Conservation (phyloP, 2,113 vertebrate species). For the Percina caprodes region DNA sequence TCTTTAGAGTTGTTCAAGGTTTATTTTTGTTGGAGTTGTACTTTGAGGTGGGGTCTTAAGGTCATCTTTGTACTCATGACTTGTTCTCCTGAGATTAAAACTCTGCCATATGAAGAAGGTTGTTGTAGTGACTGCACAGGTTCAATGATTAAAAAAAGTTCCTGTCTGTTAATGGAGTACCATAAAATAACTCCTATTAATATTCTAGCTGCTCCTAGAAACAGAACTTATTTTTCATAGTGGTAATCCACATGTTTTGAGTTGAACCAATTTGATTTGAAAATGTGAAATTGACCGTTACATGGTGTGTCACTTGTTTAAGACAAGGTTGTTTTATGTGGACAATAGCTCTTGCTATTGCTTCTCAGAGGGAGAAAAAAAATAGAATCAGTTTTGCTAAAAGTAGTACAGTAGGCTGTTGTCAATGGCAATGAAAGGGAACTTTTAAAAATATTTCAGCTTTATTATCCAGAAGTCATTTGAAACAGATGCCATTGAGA, state of each 20-base stretch:
- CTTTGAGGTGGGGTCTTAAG: constrained; percentile 48
- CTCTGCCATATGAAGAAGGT: background rate
- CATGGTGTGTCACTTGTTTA: constrained; percentile 11
- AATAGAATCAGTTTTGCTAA: constrained; percentile 5
- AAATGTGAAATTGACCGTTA: background rate
- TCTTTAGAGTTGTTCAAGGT: constrained; percentile 42
- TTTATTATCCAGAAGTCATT: constrained; percentile 4
- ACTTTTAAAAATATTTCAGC: constrained; percentile 1
- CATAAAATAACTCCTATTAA: constrained; percentile 15
- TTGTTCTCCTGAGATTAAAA: constrained; percentile 44
- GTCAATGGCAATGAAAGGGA: background rate
- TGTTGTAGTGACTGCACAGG: constrained; percentile 1
- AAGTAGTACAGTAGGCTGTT: background rate
- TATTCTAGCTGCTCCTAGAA: constrained; percentile 1
- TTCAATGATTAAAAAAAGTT: background rate
- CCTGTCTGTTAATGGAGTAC: constrained; percentile 19
- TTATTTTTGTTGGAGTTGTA: constrained; percentile 29
- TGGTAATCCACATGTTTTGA: background rate
- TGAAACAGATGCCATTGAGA: background rate
- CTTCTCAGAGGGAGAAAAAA: constrained; percentile 10
- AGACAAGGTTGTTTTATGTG: constrained; percentile 17
- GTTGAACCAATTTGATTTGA: constrained; percentile 6
- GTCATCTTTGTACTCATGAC: constrained; percentile 33
- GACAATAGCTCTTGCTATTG: constrained; percentile 17
- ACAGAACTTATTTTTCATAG: background rate